phyloP scores from a whole-genome alignment of 2,888 invertebrate genomes.

The Didymodactylos carnosus region DNA sequence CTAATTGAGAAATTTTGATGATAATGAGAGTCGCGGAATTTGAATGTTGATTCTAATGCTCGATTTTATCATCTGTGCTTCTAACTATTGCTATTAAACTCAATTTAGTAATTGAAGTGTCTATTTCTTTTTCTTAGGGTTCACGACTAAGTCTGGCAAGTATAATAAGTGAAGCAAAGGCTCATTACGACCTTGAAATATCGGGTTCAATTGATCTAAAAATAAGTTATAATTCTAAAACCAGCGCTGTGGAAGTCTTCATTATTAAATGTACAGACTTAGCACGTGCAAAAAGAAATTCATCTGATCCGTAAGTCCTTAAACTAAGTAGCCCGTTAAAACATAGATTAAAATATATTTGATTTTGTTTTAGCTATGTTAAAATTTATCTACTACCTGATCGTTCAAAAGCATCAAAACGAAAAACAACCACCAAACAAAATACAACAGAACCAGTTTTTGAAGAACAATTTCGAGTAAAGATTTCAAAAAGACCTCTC shows the following conservation, averaged over 20 bases:
- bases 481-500: no score
- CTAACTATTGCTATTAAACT: no score
- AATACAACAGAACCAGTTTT: background rate
- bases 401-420: background rate
- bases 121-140: background rate
- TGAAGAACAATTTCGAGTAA: background rate
- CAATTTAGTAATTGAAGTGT: no score
- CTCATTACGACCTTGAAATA: background rate
- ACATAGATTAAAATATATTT: background rate
- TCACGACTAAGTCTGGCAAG: background rate
- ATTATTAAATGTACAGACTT: background rate
- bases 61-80: no score
- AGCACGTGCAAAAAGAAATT: background rate
- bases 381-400: background rate
- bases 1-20: no score
- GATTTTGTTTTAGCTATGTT: background rate
- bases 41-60: no score
- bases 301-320: background rate
- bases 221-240: background rate
- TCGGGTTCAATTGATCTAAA: background rate
- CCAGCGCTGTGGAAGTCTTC: background rate
- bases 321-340: no score
- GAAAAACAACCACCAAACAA: background rate
- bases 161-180: background rate
- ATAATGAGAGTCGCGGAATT: no score